Evolutionary conservation across 2,113 vertebrate genomes (phyloP).

Genomic region (Meriones unguiculatus): DNA sequence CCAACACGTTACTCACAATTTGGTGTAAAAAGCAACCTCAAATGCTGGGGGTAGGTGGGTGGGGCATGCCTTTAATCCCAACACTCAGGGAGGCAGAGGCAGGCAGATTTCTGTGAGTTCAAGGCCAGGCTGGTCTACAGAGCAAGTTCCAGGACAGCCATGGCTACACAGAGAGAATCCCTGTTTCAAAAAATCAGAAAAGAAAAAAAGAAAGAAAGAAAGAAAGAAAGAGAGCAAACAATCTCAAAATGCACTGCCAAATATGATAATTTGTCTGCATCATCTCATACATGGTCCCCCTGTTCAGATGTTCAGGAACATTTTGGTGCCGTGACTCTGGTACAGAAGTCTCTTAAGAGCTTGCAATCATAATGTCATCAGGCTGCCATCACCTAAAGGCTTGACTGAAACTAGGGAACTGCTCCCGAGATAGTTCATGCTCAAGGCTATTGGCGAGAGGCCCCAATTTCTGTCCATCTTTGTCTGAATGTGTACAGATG

Average conservation of each 20-base stretch:
- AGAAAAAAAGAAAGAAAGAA: too few species aligned
- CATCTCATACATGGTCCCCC: not conserved
- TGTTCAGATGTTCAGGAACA: not conserved
- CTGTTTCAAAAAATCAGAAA: too few species aligned
- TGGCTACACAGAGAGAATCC: too few species aligned
- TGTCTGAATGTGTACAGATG: not conserved
- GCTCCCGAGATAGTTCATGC: not conserved
- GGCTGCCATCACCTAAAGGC: not conserved
- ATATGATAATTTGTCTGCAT: not conserved
- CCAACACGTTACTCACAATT: not conserved
- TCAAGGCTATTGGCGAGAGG: not conserved
- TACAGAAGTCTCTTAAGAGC: not conserved
- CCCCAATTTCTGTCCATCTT: not conserved
- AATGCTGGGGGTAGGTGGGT: not conserved
- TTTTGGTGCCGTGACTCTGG: not conserved
- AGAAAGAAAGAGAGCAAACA: not conserved
- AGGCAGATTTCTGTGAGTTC: too few species aligned
- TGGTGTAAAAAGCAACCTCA: not conserved
- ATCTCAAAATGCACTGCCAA: not conserved
- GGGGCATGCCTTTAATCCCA: too few species aligned
- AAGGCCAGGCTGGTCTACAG: too few species aligned
- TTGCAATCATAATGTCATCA: not conserved
- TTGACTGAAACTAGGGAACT: not conserved
- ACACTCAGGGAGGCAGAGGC: too few species aligned
- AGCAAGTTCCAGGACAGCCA: too few species aligned